phyloP scores from a whole-genome alignment of 2,113 vertebrate genomes.

The Fulmarus glacialis region DNA sequence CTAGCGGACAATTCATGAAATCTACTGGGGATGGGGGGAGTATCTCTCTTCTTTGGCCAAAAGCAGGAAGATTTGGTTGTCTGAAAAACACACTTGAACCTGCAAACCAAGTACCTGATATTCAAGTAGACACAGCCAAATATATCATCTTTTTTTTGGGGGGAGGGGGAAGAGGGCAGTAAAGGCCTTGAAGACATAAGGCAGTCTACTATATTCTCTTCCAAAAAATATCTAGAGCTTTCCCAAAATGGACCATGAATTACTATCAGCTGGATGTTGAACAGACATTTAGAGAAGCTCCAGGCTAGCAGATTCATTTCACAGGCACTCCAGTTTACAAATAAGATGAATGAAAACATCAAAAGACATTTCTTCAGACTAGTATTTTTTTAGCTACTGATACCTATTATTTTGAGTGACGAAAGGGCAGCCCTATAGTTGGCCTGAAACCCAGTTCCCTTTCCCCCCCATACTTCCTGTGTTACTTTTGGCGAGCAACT shows the following conservation, averaged over 20 bases:
- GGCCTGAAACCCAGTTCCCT: background rate
- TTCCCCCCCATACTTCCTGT: background rate
- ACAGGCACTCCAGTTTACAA: background rate
- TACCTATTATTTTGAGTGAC: background rate
- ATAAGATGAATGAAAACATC: background rate
- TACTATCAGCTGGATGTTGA: background rate
- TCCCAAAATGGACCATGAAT: background rate
- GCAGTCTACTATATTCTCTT: background rate
- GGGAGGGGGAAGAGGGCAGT: no score
- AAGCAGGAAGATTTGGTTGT: background rate
- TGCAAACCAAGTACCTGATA: background rate
- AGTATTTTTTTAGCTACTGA: background rate
- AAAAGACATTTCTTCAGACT: background rate
- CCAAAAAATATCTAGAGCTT: background rate
- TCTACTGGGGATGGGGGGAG: fast-evolving
- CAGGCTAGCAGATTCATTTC: background rate
- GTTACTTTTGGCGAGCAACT: background rate
- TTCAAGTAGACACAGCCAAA: background rate
- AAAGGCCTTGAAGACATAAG: background rate
- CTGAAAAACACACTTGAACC: background rate
- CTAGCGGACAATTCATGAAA: background rate
- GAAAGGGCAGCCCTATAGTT: background rate
- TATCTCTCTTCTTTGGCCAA: background rate
- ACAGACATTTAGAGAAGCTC: background rate
- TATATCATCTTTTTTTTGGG: background rate